These are phyloP conservation scores for Cyphomyrmex costatus DNA, from an alignment of 1,140 invertebrate genomes.

Conservation along the genomic window DNA sequence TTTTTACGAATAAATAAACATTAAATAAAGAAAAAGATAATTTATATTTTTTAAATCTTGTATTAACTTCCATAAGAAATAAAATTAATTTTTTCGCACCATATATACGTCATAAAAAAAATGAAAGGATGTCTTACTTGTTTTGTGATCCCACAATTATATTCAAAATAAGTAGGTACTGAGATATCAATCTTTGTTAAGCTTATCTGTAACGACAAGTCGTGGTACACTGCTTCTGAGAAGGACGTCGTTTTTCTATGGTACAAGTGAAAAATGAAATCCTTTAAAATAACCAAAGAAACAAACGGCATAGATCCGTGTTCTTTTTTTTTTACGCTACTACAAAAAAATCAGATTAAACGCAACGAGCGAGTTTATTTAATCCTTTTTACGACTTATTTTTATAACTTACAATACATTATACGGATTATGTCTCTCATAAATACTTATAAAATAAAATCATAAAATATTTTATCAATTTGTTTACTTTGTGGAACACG, in stretches of 20 bases:
- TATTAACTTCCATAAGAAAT: background rate
- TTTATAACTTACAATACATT: slow-evolving; percentile 16
- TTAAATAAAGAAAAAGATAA: background rate
- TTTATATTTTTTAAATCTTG: background rate
- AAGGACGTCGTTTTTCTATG: background rate
- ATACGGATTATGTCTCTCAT: background rate
- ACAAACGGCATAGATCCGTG: background rate
- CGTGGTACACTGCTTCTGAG: background rate
- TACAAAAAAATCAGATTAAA: background rate
- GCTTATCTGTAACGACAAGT: slow-evolving; percentile 20
- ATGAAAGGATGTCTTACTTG: background rate
- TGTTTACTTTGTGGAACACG: background rate
- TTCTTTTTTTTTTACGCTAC: background rate
- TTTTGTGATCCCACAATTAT: slow-evolving; percentile 27
- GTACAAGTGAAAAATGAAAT: slow-evolving; percentile 20
- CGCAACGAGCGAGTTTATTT: background rate
- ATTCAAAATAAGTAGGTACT: background rate
- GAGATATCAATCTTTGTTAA: slow-evolving; percentile 21
- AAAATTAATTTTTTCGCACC: background rate
- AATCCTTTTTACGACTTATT: slow-evolving; percentile 13
- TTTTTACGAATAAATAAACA: background rate
- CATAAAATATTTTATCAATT: slow-evolving; percentile 2
- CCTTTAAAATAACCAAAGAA: slow-evolving; percentile 2
- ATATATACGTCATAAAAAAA: background rate
- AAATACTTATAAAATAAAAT: background rate